Evolutionary conservation across 2,797 vertebrate species (phyloP).

Genomic region (Menidia menidia): DNA sequence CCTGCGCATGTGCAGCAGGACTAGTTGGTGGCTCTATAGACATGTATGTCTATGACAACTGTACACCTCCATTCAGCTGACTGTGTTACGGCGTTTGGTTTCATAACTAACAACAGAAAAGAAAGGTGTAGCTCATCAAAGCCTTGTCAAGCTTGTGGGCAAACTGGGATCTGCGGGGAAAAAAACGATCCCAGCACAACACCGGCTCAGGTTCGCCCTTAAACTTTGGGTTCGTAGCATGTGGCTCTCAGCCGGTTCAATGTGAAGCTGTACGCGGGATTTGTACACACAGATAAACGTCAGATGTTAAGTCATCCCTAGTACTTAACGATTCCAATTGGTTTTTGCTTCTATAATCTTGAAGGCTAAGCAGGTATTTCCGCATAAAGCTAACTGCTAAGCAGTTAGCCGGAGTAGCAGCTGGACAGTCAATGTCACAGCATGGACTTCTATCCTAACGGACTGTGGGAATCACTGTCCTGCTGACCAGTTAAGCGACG

Average conservation of each 20-base stretch:
- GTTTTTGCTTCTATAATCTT: not conserved
- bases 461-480: no score
- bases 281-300: not conserved
- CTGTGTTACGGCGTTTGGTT: not conserved
- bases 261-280: not conserved
- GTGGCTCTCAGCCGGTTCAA: not conserved
- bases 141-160: not conserved
- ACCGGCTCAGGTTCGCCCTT: not conserved
- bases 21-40: no score
- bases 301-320: not conserved
- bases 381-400: slow-evolving; percentile 1
- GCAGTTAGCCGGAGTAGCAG: not conserved
- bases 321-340: no score
- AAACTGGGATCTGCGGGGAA: not conserved
- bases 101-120: rapidly evolving
- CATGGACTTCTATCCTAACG: not conserved
- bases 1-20: no score
- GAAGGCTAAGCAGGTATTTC: not conserved
- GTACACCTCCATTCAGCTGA: not conserved
- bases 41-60: no score
- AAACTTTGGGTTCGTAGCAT: not conserved
- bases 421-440: not conserved
- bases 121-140: not conserved
- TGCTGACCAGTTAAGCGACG: not conserved
- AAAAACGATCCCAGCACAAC: not conserved